These are phyloP conservation scores for Neodiprion fabricii DNA, from an alignment of 1,140 invertebrate genomes.

Conservation along the genomic window DNA sequence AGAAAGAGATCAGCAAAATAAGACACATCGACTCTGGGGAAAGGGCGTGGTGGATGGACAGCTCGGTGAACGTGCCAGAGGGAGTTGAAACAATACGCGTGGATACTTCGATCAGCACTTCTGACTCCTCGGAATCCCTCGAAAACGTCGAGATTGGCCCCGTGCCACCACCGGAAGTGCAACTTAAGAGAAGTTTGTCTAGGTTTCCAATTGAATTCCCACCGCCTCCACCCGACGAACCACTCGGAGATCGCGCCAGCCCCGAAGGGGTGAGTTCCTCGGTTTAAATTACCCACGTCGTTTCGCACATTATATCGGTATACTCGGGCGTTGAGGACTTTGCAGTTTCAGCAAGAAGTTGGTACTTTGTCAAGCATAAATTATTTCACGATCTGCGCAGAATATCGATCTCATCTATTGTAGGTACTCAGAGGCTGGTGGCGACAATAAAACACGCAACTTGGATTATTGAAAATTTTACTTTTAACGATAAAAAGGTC, in stretches of 20 bases:
- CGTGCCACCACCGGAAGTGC: constrained; percentile 31
- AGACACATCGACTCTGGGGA: constrained; percentile 70
- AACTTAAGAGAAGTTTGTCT: constrained; percentile 33
- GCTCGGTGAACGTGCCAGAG: constrained; percentile 59
- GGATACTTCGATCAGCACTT: constrained; percentile 50
- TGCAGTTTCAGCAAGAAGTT: too few relatives aligned
- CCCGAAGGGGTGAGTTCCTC: constrained; percentile 69
- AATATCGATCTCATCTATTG: not conserved
- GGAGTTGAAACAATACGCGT: constrained; percentile 46
- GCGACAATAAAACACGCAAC: too few relatives aligned
- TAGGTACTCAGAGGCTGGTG: not conserved
- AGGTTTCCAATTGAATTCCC: constrained; percentile 52
- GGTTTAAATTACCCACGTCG: not conserved
- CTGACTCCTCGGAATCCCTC: constrained; percentile 53
- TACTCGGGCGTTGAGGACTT: too few relatives aligned
- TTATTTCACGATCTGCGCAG: too few relatives aligned
- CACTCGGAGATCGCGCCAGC: constrained; percentile 78
- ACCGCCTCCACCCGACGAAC: constrained; percentile 56
- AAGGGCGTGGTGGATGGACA: constrained; percentile 68
- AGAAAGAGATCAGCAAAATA: constrained; percentile 53
- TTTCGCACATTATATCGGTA: not conserved
- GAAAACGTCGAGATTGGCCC: constrained; percentile 48
- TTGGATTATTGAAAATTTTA: too few relatives aligned
- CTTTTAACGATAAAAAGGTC: too few relatives aligned
- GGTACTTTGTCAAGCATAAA: too few relatives aligned